Conservation (phyloP, 2,888 invertebrate genomes). For the Dorcus parallelipipedus region DNA sequence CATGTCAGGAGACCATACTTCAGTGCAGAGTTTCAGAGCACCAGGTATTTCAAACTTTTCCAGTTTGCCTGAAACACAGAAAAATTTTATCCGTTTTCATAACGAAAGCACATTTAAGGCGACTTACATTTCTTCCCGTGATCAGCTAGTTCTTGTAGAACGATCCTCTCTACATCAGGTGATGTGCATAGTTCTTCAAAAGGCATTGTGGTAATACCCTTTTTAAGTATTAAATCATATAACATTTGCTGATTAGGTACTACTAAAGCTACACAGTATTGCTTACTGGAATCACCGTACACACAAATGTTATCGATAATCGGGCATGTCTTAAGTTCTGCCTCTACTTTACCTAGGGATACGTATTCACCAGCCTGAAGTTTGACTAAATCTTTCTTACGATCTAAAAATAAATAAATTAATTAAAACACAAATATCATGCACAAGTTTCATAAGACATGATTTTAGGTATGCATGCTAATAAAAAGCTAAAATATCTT, state of each 20-base stretch:
- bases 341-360: slow-evolving; percentile 94
- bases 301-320: slow-evolving; percentile 97
- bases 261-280: slow-evolving; percentile 84
- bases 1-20: slow-evolving; percentile 97
- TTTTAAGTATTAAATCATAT: slow-evolving; percentile 66
- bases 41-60: slow-evolving; percentile 91
- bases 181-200: slow-evolving; percentile 77
- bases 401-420: slow-evolving; percentile 61
- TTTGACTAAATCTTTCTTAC: slow-evolving; percentile 98
- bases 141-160: slow-evolving; percentile 76
- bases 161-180: slow-evolving; percentile 70
- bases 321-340: slow-evolving; percentile 90
- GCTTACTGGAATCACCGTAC: slow-evolving; percentile 85
- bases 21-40: slow-evolving; percentile 81
- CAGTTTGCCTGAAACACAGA: slow-evolving; percentile 66
- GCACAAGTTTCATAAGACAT: too few species aligned
- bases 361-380: slow-evolving; percentile 98
- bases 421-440: too few species aligned
- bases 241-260: slow-evolving; percentile 77
- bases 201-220: slow-evolving; percentile 57
- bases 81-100: background rate
- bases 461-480: too few species aligned
- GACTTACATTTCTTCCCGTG: slow-evolving; percentile 82
- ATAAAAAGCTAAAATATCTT: too few species aligned
- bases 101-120: background rate